Base-by-base conservation (phyloP, 2,888 invertebrate genomes). In the Pollenia amentaria region DNA sequence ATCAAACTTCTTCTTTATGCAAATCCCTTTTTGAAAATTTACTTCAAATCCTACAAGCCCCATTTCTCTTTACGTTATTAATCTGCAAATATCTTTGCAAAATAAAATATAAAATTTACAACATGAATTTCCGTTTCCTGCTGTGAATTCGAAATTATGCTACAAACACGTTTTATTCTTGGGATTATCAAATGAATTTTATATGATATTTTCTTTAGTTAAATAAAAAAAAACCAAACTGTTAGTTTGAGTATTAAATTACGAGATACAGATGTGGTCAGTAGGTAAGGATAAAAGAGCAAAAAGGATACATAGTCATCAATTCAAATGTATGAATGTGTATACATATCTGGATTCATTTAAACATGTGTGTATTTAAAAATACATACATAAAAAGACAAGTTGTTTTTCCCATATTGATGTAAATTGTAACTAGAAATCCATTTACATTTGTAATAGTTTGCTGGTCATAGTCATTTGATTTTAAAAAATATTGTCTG, bases 211-310 rank as follows among this genome's bases (percentile, higher is more conserved):
- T 51, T 46, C 60, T 53, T 53, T n/a, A 73, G 44, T 65, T 65
- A 48, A 64, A 73, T 29, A 29, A 29, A 29, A 3, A 3, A 29
- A 29, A 29, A 29, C n/a, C n/a, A 75, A 42, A 76, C 60, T 78
- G 75, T 76, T 79, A 69, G 60, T 69, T 73, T 65, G 42, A 77
- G 80, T 73, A 84, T 87, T 87, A 84, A 84, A 73, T 87, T 81
- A 87, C 87, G 42, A 62, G 51, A 38, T 73, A 81, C 87, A 87
- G 87, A 73, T 87, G 87, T 84, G 87, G 87, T 87, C 87, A 84
- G 77, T 87, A 81, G 84, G 84, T 84, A 86, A 83, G 65, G 76
- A 55, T 53, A 60, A 65, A 29, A 46, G 21, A 76, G 44, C 18
- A n/a, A 44, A 80, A 53, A 64, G 38, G 38, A 38, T 14, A 76